phyloP scores from a whole-genome alignment of 2,113 vertebrate species.

The Coreoperca whiteheadi region DNA sequence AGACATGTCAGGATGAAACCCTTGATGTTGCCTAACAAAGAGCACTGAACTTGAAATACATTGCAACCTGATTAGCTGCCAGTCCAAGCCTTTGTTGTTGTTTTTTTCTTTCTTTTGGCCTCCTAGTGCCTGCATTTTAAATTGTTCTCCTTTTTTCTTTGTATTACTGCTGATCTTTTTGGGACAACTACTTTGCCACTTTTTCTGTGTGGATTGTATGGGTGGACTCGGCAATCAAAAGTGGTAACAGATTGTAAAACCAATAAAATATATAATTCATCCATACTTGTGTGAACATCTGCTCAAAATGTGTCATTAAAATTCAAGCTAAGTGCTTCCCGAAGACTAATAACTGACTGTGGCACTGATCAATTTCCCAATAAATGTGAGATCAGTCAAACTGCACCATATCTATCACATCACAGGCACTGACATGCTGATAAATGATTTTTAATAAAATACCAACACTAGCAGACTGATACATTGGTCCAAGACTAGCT shows the following conservation, averaged over 20 bases:
- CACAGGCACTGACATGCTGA: constrained; percentile 51
- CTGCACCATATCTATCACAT: constrained; percentile 39
- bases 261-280: neutral
- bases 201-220: neutral
- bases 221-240: neutral
- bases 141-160: neutral
- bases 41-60: neutral
- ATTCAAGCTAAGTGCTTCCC: constrained; percentile 4
- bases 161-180: neutral
- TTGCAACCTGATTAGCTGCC: neutral
- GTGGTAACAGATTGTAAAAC: neutral
- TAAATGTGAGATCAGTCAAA: constrained; percentile 63
- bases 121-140: too few species aligned
- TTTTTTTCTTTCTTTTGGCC: neutral
- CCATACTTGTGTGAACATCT: neutral
- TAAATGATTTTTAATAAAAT: constrained; percentile 69
- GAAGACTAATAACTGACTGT: constrained; percentile 18
- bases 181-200: neutral
- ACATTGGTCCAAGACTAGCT: constrained; percentile 12
- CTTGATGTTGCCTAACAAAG: neutral
- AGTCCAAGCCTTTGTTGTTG: neutral
- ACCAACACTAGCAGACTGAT: constrained; percentile 42
- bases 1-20: neutral
- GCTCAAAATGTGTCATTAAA: constrained; percentile 17
- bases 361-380: constrained; percentile 53